A percentile compares a stretch with the other conserved stretches of the same genome.
These are phyloP conservation scores for Drosophila cracens DNA, from an alignment of 2,888 invertebrate species.

Conservation along the genomic window DNA sequence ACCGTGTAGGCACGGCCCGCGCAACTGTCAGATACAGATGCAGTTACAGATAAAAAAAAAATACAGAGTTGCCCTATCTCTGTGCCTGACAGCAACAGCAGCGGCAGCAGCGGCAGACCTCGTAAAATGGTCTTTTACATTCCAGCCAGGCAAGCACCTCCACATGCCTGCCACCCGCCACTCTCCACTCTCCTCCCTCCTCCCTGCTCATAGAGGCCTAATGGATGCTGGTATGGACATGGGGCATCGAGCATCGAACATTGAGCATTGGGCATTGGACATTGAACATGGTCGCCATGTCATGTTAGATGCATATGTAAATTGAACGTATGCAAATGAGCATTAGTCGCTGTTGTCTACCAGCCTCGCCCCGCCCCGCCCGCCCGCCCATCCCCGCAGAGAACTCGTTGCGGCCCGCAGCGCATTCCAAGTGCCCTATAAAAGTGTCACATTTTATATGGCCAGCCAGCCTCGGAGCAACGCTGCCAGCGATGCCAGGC, in stretches of 20 bases:
- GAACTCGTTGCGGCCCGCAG: conserved; percentile 49
- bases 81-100: neutral
- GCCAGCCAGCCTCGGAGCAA: conserved; percentile 14
- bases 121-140: conserved; percentile 62
- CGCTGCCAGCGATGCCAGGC: conserved; percentile 30
- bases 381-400: neutral
- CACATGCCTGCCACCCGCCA: conserved; percentile 22
- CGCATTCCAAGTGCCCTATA: conserved; percentile 74
- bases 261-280: neutral
- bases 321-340: conserved; percentile 66
- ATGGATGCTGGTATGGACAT: conserved; percentile 51
- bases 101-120: conserved; percentile 8
- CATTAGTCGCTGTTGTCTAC: conserved; percentile 29
- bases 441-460: conserved; percentile 76
- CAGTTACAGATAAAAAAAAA: conserved; percentile 33
- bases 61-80: conserved; percentile 12
- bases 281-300: conserved; percentile 9
- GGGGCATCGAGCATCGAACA: conserved; percentile 8
- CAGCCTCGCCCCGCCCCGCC: neutral
- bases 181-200: conserved; percentile 10
- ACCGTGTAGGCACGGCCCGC: neutral
- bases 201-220: conserved; percentile 21
- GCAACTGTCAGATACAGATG: conserved; percentile 19
- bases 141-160: conserved; percentile 31
- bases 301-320: conserved; percentile 66